Evolutionary conservation across 2,888 invertebrate genomes (phyloP), one percentile per base, ranked within the genome.

Genomic region (Artemia sp.): DNA sequence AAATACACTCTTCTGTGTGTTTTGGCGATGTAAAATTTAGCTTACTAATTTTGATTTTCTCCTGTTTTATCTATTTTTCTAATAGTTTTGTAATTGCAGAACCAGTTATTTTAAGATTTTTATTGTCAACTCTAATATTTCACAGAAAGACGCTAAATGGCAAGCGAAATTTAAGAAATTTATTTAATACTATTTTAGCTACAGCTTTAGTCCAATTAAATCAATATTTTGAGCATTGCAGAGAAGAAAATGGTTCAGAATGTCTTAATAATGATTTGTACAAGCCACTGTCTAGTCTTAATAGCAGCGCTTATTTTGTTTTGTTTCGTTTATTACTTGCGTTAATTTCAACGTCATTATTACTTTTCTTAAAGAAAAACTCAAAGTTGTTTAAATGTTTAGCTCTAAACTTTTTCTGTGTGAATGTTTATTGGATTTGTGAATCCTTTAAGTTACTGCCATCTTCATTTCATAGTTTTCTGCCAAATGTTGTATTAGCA

Each of bases 81-180:
- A 97, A 98, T 77, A 97, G 96, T 79, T 97, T 87, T 76, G 86
- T 97, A 38, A 86, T 96, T 69, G 87, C 93, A 78, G 97, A 97
- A 78, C 88, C 88, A 38, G 83, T 84, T 71, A 83, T 87, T 12
- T 78, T 88, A 10, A 82, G 86, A 0, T 94, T 86, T 78, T 79
- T 92, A 12, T 76, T 87, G 0, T 77, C 86, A 10, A 85, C 85
- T 10, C 78, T 85, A 8, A 77, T 89, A 52, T 80, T 72, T 66
- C 69, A 71, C 72, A 79, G 11, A 79, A 58, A 58, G 9, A n/a
- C 24, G 14, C n/a, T n/a, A 19, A 24, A 8, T n/a, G 64, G 14
- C 19, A 68, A 19, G 24, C 51, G 8, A 19, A 9, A 24, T 51
- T 68, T 68, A 24, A 38, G 68, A 12, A 53, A 58, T 10, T n/a